These are phyloP conservation scores for Danio kyathit DNA, from an alignment of 2,797 vertebrate genomes.

Conservation along the genomic window DNA sequence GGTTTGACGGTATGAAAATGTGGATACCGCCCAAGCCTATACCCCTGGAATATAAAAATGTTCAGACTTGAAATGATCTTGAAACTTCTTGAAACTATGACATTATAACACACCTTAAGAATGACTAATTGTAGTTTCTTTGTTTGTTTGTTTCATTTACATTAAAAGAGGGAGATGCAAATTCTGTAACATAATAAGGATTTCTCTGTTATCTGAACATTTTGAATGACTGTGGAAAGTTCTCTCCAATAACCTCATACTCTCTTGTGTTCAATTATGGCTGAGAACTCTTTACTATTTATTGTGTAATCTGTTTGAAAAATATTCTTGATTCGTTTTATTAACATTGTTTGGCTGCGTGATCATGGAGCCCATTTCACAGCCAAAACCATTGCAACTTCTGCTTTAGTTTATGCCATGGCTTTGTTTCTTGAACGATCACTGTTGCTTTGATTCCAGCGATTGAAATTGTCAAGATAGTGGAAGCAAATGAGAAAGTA, in stretches of 20 bases:
- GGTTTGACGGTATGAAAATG: too few species aligned
- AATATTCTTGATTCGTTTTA: conserved; percentile 12
- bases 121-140: too few species aligned
- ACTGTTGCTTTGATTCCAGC: conserved; percentile 40
- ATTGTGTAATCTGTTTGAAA: neutral
- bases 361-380: conserved; percentile 16
- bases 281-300: neutral
- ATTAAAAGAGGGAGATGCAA: too few species aligned
- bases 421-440: conserved; percentile 16
- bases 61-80: too few species aligned
- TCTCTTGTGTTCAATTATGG: neutral
- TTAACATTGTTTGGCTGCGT: conserved; percentile 19
- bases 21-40: too few species aligned
- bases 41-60: too few species aligned
- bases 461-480: conserved; percentile 26
- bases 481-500: conserved; percentile 16
- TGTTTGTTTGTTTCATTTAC: too few species aligned
- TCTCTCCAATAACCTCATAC: neutral
- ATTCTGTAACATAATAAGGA: too few species aligned
- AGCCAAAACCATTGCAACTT: conserved; percentile 11
- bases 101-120: too few species aligned
- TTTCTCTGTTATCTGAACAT: neutral
- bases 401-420: conserved; percentile 27
- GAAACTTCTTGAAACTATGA: too few species aligned
- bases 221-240: neutral